These are phyloP conservation scores for Bombyx mandarina DNA, from an alignment of 1,140 invertebrate species.

Conservation along the genomic window DNA sequence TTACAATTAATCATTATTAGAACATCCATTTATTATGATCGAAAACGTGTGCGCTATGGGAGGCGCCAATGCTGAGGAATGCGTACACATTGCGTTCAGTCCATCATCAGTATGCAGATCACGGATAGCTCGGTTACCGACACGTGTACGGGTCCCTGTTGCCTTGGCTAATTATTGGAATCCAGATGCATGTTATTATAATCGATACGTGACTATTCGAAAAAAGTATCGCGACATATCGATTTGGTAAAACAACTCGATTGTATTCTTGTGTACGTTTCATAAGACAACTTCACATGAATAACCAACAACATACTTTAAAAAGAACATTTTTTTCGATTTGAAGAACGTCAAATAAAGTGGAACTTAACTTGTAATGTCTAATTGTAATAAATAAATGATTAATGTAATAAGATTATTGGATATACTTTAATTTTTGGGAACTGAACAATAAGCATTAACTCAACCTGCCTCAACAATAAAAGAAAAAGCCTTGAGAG, in stretches of 20 bases:
- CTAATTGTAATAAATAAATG: too few species aligned
- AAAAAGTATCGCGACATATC: not conserved
- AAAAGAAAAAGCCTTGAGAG: too few species aligned
- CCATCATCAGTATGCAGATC: slow-evolving; percentile 54
- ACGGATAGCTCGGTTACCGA: slow-evolving; percentile 40
- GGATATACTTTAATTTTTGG: too few species aligned
- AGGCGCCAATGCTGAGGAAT: slow-evolving; percentile 43
- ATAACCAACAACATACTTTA: not conserved
- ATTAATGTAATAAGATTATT: too few species aligned
- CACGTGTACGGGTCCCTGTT: slow-evolving; percentile 47
- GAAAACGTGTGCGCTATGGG: slow-evolving; percentile 14
- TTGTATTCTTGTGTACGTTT: not conserved
- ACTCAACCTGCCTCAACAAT: too few species aligned
- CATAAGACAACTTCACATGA: not conserved
- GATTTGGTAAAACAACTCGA: not conserved
- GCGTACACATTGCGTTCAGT: slow-evolving; percentile 36
- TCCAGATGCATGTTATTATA: slow-evolving; percentile 34
- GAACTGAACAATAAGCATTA: too few species aligned
- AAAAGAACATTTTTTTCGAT: too few species aligned
- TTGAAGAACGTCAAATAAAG: too few species aligned
- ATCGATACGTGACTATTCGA: slow-evolving; percentile 25
- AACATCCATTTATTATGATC: not conserved
- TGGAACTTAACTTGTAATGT: too few species aligned
- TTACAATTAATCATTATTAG: not conserved
- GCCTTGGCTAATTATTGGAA: slow-evolving; percentile 50